Percentiles rank a stretch among this genome's conserved stretches.
Conservation (phyloP, 1,140 invertebrate species). For the Drosophila persimilis region DNA sequence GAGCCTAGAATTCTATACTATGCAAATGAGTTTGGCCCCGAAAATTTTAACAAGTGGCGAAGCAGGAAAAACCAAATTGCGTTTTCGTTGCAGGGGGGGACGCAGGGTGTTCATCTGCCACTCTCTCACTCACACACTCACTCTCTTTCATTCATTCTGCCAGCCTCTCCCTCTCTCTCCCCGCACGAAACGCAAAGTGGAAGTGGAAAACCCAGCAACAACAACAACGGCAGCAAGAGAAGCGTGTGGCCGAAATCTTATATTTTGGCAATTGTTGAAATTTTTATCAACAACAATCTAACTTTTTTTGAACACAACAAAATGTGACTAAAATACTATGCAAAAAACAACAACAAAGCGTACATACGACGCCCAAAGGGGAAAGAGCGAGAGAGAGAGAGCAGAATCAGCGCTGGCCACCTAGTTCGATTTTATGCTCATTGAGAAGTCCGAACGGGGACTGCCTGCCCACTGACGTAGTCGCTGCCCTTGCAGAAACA, state of each 20-base stretch:
- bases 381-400: background rate
- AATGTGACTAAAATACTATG: constrained; percentile 16
- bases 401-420: constrained; percentile 54
- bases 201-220: constrained; percentile 33
- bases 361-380: constrained; percentile 56
- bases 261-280: background rate
- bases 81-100: constrained; percentile 15
- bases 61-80: constrained; percentile 16
- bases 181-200: constrained; percentile 10
- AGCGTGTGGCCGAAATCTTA: constrained; percentile 15
- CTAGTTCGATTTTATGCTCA: constrained; percentile 57
- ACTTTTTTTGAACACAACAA: constrained; percentile 3
- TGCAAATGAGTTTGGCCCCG: constrained; percentile 19
- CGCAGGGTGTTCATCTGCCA: constrained; percentile 17
- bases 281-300: background rate
- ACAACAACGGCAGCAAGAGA: constrained; percentile 13
- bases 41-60: constrained; percentile 12
- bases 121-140: constrained; percentile 7
- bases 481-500: constrained; percentile 1
- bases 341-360: constrained; percentile 9
- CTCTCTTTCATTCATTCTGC: too few relatives aligned
- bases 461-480: background rate
- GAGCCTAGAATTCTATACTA: constrained; percentile 17
- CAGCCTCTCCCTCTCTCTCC: constrained; percentile 3
- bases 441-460: constrained; percentile 27